Base-by-base conservation (phyloP, 2,888 invertebrate genomes). In the Mesoligia furuncula region DNA sequence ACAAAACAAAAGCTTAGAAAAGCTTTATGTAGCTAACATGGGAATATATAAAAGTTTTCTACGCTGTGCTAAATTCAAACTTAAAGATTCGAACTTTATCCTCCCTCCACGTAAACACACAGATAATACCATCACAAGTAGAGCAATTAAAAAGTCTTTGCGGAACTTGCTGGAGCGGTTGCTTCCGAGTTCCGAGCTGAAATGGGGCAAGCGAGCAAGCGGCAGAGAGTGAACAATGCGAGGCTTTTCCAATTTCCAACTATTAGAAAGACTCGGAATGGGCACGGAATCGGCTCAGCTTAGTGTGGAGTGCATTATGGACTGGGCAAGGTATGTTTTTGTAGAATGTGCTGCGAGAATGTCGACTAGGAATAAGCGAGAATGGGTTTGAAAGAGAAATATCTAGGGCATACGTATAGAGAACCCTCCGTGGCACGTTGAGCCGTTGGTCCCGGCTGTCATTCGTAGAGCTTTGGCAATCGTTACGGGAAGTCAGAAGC, bases 201-300 rank as follows among this genome's bases (percentile, higher is more conserved):
- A 87, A 86, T 85, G 54, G 85, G 79, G 71, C 87, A 83, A 62
- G 79, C 77, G 83, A 79, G 79, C 45, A 62, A 48, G 66, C 45
- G 61, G 65, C 61, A 45, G 27, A 62, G 57, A 67, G 17, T 65
- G 79, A 85, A 88, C 89, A 89, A 88, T 86, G 87, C 72, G 54
- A 73, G 76, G 85, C 77, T 83, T 78, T 87, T 89, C 67, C 89
- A 86, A 88, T 89, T 89, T 81, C 80, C 87, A 89, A 88, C 88
- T 87, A 87, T 84, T 87, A 81, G 82, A 77, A 83, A 75, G 73
- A 85, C 71, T 78, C 59, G 68, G 79, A 87, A 84, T 85, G 79
- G 62, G 85, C 73, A 71, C 65, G 39, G 62, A 51, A 71, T 71
- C 57, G 42, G 61, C 59, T 79, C 36, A 24, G 80, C 80, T 59